These are phyloP conservation scores for Benthosema pterotum DNA, from an alignment of 2,797 vertebrate genomes.

Conservation along the genomic window DNA sequence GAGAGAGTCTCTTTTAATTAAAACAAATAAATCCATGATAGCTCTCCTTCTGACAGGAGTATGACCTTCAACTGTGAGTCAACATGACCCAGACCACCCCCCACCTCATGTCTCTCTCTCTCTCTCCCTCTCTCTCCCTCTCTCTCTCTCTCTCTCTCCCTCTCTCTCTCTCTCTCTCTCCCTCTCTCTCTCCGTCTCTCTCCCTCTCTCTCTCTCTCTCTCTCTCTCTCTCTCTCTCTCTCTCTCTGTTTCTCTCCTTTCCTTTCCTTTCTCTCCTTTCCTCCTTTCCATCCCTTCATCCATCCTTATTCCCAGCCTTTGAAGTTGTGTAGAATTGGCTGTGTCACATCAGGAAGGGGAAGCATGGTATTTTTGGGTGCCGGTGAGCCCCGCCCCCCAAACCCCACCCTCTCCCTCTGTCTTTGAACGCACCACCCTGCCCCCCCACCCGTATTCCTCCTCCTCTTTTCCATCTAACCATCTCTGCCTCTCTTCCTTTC, in stretches of 20 bases:
- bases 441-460: constrained; percentile 1
- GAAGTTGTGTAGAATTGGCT: constrained; percentile 29
- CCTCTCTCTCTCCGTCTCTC: background rate
- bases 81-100: constrained; percentile 30
- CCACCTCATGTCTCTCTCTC: background rate
- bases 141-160: background rate
- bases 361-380: constrained; percentile 5
- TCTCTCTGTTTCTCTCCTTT: background rate
- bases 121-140: background rate
- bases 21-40: constrained; percentile 75
- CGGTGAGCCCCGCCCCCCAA: background rate
- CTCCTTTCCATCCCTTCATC: background rate
- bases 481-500: background rate
- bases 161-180: background rate
- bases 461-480: background rate
- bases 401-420: background rate
- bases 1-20: constrained; percentile 76
- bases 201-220: background rate
- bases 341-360: constrained; percentile 10
- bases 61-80: constrained; percentile 30
- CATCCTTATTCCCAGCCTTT: constrained; percentile 34
- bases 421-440: too few relatives aligned
- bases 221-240: background rate
- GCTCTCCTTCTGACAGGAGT: constrained; percentile 44
- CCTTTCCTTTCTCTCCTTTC: background rate